Percentiles rank a stretch among this genome's conserved stretches.
Conservation (phyloP, 1,140 invertebrate genomes). For the Calephelis nemesis region DNA sequence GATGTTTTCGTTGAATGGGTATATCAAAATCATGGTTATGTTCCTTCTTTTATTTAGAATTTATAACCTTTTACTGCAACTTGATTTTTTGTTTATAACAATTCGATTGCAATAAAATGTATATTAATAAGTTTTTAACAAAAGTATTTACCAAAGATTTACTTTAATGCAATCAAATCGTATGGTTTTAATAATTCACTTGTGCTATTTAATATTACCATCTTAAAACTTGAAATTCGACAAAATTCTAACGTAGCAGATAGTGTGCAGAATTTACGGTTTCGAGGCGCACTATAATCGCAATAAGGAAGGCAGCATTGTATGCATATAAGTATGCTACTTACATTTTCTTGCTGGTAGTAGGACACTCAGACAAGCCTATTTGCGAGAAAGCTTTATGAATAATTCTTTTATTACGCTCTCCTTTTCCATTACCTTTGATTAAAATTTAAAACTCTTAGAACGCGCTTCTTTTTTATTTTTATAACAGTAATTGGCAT, state of each 20-base stretch:
- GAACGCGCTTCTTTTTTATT: not conserved
- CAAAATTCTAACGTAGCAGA: not conserved
- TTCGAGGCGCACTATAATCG: not conserved
- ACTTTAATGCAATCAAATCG: too few species aligned
- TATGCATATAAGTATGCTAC: slow-evolving; percentile 7
- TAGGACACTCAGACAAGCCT: slow-evolving; percentile 22
- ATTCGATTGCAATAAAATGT: too few species aligned
- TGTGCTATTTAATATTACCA: too few species aligned
- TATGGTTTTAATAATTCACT: too few species aligned
- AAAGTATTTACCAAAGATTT: too few species aligned
- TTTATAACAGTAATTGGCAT: not conserved
- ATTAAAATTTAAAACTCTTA: slow-evolving; percentile 27
- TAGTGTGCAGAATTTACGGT: not conserved
- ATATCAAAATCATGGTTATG: too few species aligned
- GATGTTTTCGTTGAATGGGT: too few species aligned
- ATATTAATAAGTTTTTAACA: too few species aligned
- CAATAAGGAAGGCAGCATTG: not conserved
- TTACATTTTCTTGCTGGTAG: slow-evolving; percentile 2
- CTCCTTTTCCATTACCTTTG: slow-evolving; percentile 32
- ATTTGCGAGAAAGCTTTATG: slow-evolving; percentile 44
- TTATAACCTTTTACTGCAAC: too few species aligned
- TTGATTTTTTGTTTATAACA: too few species aligned
- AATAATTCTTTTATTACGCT: slow-evolving; percentile 46
- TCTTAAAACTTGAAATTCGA: too few species aligned
- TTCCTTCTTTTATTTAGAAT: too few species aligned